Base-by-base conservation (phyloP, 2,797 vertebrate genomes). In the Thaleichthys pacificus region DNA sequence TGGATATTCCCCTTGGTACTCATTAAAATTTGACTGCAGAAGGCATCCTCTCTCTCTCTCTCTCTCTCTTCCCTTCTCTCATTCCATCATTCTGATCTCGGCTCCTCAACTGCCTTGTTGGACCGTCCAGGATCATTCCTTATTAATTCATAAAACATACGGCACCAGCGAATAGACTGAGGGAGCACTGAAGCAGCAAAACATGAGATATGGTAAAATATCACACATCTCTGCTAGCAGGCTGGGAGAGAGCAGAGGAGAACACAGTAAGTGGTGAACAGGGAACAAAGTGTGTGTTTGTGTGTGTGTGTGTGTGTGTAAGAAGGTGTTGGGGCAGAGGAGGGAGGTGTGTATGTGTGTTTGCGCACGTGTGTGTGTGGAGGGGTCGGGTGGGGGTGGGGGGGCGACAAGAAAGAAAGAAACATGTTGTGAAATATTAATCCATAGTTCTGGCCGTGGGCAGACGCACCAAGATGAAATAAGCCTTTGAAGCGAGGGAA, bases 91-190 rank as follows among this genome's bases (percentile, higher is more conserved):
- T 82, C 86, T 89, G 87, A 90, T 86, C 88, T 90, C 89, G 88
- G 89, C 84, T 88, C 85, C 82, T 87, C 82, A 75, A 6, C 28
- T 38, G 80, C 89, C 91, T 93, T 90, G 66, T 85, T 54, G 82
- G 94, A 91, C 91, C 80, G 76, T 92, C 91, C 85, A 83, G 78
- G 91, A 95, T 93, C 89, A 91, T 93, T 93, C 91, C 89, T 92
- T 93, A 95, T 95, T 93, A 95, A 95, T 95, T 94, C 93, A 92
- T 93, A 93, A 94, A 96, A 93, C 92, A 93, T 86, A 89, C 72
- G 69, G 5, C 84, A 61, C 75, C 85, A 70, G 84, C 88, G 93
- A 94, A 91, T 85, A 92, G 93, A 92, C 89, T 82, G 76, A 83
- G 82, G 84, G 89, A 91, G 92, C 87, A 89, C 79, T 79, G 89